Percentiles rank a stretch among this genome's conserved stretches.
These are phyloP conservation scores for Sinocyclocheilus maitianheensis DNA, from an alignment of 2,113 vertebrate genomes.

Conservation along the genomic window DNA sequence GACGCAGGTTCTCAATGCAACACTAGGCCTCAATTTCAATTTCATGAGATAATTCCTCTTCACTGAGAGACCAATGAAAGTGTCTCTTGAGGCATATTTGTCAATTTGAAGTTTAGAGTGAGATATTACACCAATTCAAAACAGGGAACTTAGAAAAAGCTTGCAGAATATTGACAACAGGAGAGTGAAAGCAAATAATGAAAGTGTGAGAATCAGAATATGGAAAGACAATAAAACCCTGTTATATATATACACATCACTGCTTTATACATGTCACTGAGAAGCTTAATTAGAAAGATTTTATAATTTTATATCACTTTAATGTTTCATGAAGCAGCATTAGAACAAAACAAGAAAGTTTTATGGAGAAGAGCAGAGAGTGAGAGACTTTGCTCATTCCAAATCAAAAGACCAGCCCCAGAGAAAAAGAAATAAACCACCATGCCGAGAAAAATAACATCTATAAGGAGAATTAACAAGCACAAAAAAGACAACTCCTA, in stretches of 20 bases:
- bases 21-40: not conserved
- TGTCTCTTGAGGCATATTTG: not conserved
- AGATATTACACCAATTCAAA: not conserved
- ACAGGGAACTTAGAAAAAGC: not conserved
- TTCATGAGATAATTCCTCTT: not conserved
- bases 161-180: not conserved
- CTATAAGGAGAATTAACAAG: not conserved
- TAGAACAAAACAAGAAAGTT: not conserved
- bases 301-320: not conserved
- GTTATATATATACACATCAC: not conserved
- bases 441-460: not conserved
- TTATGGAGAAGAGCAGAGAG: not conserved
- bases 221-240: no score
- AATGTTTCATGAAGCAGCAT: not conserved
- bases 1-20: not conserved
- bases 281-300: not conserved
- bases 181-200: not conserved
- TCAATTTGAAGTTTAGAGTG: not conserved
- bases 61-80: not conserved
- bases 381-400: not conserved
- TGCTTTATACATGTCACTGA: not conserved
- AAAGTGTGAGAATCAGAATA: not conserved
- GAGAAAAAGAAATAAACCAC: not conserved
- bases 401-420: not conserved
- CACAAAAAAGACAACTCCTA: not conserved